phyloP scores from a whole-genome alignment of 1,140 invertebrate species.

The Drosophila albomicans region DNA sequence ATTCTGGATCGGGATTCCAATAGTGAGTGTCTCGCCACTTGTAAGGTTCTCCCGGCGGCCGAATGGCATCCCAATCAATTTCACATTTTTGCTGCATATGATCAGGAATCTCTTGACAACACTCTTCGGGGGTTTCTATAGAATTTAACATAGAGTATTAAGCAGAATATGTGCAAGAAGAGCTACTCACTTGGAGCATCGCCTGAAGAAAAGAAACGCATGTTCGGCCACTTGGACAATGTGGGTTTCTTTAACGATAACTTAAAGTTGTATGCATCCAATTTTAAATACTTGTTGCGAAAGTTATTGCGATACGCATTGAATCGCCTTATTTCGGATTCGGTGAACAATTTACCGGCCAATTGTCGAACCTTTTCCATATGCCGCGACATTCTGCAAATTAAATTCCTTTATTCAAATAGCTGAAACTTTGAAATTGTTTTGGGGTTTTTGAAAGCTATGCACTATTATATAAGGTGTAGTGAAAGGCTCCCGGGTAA shows the following conservation, averaged over 20 bases:
- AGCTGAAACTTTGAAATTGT: not conserved
- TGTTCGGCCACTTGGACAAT: slow-evolving; percentile 34
- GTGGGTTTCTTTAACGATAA: slow-evolving; percentile 16
- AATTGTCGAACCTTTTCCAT: slow-evolving; percentile 41
- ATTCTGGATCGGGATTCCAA: slow-evolving; percentile 85
- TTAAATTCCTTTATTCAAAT: not conserved
- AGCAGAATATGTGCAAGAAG: not conserved
- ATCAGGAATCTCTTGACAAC: not conserved
- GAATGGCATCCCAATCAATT: slow-evolving; percentile 26
- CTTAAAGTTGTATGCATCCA: slow-evolving; percentile 40
- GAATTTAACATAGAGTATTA: not conserved
- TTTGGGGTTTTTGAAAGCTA: not conserved
- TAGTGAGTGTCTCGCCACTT: slow-evolving; percentile 40
- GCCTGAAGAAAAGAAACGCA: slow-evolving; percentile 36
- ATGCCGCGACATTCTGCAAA: slow-evolving; percentile 20
- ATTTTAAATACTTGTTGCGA: slow-evolving; percentile 46
- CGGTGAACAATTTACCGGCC: slow-evolving; percentile 60
- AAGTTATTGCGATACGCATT: slow-evolving; percentile 44
- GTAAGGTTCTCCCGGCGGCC: slow-evolving; percentile 34
- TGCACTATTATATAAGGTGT: not conserved
- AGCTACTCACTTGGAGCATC: slow-evolving; percentile 13
- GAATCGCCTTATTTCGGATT: slow-evolving; percentile 62
- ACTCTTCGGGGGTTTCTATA: slow-evolving; percentile 25
- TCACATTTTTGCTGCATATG: slow-evolving; percentile 21
- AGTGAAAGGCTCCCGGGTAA: not conserved